Evolutionary conservation across 2,888 invertebrate genomes (phyloP), one percentile per base, ranked within the genome.

Genomic region (Melieria picta): DNA sequence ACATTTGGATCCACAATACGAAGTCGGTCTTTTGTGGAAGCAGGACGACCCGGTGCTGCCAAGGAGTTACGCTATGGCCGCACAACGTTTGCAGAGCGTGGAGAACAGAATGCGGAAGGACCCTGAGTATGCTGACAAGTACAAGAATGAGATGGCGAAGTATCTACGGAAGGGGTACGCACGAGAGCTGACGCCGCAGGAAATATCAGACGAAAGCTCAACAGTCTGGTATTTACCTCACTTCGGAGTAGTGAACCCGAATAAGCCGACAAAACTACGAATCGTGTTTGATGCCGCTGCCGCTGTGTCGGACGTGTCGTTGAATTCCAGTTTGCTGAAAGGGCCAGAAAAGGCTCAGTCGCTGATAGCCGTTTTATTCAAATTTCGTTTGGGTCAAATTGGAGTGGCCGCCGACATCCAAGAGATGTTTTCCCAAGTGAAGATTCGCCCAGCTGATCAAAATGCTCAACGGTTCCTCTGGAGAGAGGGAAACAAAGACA

Each of bases 351-450:
- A 81, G 0, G 74, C 81, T 1, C 75, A 79, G 43, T 74, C 79
- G 4, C 66, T 83, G 4, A 48, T 77, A 0, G 79, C 77, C 0
- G 78, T 82, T 4, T 13, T 83, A 7, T 74, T 80, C 72, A 77
- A 81, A n/a, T 83, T 82, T 67, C 74, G 81, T 45, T 77, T 78
- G 68, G 74, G 75, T 4, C 58, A 55, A 1, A 69, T 80, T 4
- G 82, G 81, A 1, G 72, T 82, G 1, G 79, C 72, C 4, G 82
- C 76, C 0, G 82, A 84, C 66, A 81, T 84, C 4, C 76, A 75
- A 46, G 83, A 85, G 50, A 83, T 84, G 82, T 83, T 82, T 69
- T 73, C 80, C 7, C 82, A 80, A 61, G 72, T 83, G 0, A 55
- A 30, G 47, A 57, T 43, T 30, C 7, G 42, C 3, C 10, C 10